A percentile compares a stretch with the other conserved stretches of the same genome.
Evolutionary conservation across 2,888 invertebrate species (phyloP).

Genomic region (Lutraria lutraria): DNA sequence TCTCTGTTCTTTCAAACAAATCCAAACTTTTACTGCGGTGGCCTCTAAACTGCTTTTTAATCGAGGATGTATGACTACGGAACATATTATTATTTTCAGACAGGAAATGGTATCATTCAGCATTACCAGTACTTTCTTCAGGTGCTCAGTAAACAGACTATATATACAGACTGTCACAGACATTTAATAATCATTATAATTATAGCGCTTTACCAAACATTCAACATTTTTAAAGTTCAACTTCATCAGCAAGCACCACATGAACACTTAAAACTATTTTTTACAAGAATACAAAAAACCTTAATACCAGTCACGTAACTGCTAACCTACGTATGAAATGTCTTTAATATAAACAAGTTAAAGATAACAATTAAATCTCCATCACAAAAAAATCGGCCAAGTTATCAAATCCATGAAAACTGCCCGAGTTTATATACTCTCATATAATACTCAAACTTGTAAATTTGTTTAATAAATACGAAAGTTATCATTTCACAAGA

Average conservation of each 20-base stretch:
- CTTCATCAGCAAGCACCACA: background rate
- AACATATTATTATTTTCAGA: background rate
- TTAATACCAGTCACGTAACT: no score
- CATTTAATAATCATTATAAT: background rate
- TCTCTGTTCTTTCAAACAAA: conserved; percentile 22
- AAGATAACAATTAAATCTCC: background rate
- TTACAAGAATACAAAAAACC: no score
- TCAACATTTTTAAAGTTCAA: background rate
- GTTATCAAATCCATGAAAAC: conserved; percentile 1
- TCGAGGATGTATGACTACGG: background rate
- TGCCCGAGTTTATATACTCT: background rate
- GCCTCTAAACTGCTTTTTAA: background rate
- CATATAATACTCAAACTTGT: background rate
- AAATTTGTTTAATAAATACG: background rate
- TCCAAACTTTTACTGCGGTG: conserved; percentile 25
- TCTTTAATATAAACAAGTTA: no score
- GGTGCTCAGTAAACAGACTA: background rate
- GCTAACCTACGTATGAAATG: background rate
- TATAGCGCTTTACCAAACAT: background rate
- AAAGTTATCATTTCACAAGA: conserved; percentile 21
- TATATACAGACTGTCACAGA: background rate
- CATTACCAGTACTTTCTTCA: background rate
- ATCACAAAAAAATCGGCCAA: background rate
- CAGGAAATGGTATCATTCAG: background rate
- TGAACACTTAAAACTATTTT: background rate